These are phyloP conservation scores for Ethmia dodecea DNA, from an alignment of 2,888 invertebrate species.

Conservation along the genomic window DNA sequence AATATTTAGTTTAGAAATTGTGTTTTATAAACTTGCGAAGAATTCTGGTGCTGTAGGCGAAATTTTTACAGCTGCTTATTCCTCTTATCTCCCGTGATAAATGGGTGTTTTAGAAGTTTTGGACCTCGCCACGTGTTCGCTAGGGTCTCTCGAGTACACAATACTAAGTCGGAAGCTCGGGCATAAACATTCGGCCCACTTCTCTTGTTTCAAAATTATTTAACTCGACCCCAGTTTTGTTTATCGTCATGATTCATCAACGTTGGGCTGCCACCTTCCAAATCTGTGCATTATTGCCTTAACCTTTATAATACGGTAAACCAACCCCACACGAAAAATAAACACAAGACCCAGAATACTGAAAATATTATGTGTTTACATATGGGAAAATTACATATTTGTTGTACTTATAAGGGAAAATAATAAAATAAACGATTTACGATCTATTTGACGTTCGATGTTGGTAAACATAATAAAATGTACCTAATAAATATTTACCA, in stretches of 20 bases:
- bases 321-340: no score
- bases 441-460: slow-evolving; percentile 25
- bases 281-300: no score
- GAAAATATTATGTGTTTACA: no score
- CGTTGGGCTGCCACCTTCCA: no score
- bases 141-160: slow-evolving; percentile 33
- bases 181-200: slow-evolving; percentile 38
- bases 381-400: no score
- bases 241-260: no score
- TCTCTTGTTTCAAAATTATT: slow-evolving; percentile 32
- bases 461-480: slow-evolving; percentile 15
- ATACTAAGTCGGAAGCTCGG: slow-evolving; percentile 4
- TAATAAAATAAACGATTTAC: slow-evolving; percentile 12
- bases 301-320: no score
- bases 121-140: slow-evolving; percentile 52
- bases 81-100: slow-evolving; percentile 60
- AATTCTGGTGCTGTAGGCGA: neutral
- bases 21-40: no score
- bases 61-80: slow-evolving; percentile 39
- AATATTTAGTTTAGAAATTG: no score
- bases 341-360: no score
- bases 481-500: slow-evolving; percentile 41
- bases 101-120: slow-evolving; percentile 58
- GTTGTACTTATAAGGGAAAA: no score
- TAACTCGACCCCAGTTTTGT: neutral